A percentile compares a stretch with the other conserved stretches of the same genome.
These are phyloP conservation scores for Ophioderma brevispina DNA, from an alignment of 35 echinoderm and acorn worm genomes.

Conservation along the genomic window DNA sequence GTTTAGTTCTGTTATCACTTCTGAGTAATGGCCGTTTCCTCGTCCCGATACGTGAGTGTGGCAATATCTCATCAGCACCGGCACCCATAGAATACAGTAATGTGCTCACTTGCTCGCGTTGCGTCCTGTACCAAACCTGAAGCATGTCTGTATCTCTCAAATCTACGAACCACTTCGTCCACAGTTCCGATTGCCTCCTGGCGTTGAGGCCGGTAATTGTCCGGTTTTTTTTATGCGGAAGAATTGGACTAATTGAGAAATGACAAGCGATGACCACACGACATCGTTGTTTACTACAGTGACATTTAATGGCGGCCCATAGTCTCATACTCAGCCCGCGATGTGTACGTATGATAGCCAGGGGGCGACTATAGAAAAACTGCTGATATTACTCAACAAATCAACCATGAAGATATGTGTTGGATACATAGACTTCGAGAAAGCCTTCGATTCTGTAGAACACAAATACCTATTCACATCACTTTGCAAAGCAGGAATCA, in stretches of 20 bases:
- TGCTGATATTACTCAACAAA: no score
- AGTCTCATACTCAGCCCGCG: no score
- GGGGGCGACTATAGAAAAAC: no score
- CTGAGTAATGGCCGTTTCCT: not conserved
- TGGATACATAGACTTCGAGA: no score
- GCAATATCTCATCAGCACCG: slow-evolving; percentile 38
- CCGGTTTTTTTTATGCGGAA: slow-evolving; percentile 15
- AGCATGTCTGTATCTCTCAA: slow-evolving; percentile 24
- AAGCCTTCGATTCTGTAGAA: no score
- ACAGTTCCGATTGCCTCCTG: slow-evolving; percentile 19
- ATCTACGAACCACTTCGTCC: slow-evolving; percentile 45
- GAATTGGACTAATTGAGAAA: not conserved
- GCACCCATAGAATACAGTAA: slow-evolving; percentile 41
- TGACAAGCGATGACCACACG: no score
- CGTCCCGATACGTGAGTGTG: slow-evolving; percentile 8
- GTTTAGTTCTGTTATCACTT: not conserved
- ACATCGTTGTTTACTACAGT: no score
- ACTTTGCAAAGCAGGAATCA: no score
- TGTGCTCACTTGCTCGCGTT: slow-evolving; percentile 21
- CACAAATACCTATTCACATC: no score
- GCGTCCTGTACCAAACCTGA: slow-evolving; percentile 1
- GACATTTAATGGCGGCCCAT: no score
- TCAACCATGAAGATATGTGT: no score
- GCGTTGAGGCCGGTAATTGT: slow-evolving; percentile 9
- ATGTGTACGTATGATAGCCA: no score